Base-by-base conservation (phyloP, 2,113 vertebrate genomes). In the Aegithalos caudatus region DNA sequence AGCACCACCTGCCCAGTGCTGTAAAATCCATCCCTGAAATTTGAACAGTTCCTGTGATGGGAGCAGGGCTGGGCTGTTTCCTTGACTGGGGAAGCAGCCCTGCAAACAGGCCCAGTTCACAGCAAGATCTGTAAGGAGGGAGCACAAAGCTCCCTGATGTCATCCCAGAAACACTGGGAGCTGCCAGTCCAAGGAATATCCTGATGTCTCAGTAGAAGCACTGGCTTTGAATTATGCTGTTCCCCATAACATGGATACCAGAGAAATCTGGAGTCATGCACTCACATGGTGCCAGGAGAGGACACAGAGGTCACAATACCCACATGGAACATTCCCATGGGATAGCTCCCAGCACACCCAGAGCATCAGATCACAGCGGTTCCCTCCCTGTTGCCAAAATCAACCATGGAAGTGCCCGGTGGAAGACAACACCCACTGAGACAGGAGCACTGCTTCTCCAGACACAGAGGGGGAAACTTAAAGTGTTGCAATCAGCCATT, bases 221-320 rank as follows among this genome's bases (percentile, higher is more conserved):
- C 7, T 31, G 16, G 4, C 48, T 82, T 14, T 15, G 18, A 71
- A 38, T 50, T 4, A 6, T 8, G 29, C 16, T 33, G 38, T 22
- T 28, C 28, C 47, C n/a, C 11, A 5, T 1, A n/a, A 24, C 15
- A 4, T 0, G 6, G 20, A 1, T 15, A 29, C 8, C 21, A 7
- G n/a, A 28, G 33, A 50, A 44, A 38, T 2, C 5, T 56, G 53
- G 27, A 51, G 14, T 27, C 8, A 1, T 1, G 9, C 14, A 17
- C 22, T n/a, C 66, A 18, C 10, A 6, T 2, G 10, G 31, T 23
- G 40, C 56, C 51, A 42, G 37, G 64, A 29, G 21, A 33, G 2
- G 35, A 67, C 51, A 40, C 28, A 57, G 61, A 29, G 69, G 37
- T 45, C 51, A 7, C 8, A 21, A 2, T 0, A 29, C 0, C 37